Conservation (phyloP, 2,888 invertebrate species). For the Atethmia centrago region DNA sequence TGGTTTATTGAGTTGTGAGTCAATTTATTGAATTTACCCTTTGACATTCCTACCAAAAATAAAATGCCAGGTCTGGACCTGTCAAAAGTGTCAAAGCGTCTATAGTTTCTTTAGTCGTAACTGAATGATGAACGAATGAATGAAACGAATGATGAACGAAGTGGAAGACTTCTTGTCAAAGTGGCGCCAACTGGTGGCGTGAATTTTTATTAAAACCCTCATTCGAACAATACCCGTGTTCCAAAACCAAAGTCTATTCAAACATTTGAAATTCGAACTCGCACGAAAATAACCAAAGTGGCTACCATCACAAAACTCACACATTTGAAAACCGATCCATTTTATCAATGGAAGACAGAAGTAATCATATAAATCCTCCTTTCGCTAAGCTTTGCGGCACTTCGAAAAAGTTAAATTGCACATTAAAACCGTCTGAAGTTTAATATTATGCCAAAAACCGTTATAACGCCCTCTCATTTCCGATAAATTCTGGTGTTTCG, state of each 20-base stretch:
- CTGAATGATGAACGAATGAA: no score
- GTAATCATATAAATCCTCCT: constrained; percentile 50
- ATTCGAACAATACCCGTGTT: constrained; percentile 5
- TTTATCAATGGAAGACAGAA: constrained; percentile 34
- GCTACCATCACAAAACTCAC: constrained; percentile 16
- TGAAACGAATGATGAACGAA: no score
- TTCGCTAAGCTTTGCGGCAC: constrained; percentile 51
- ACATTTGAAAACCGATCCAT: constrained; percentile 42
- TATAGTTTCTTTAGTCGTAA: no score
- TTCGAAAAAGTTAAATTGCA: constrained; percentile 76
- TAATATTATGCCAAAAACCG: constrained; percentile 70
- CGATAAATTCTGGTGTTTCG: constrained; percentile 78
- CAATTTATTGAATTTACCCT: not conserved
- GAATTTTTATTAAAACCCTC: no score
- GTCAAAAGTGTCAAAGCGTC: no score
- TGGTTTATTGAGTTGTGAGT: not conserved
- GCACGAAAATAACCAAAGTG: constrained; percentile 20
- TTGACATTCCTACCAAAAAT: not conserved
- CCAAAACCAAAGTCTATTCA: constrained; percentile 33
- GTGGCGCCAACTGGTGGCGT: no score
- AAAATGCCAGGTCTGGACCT: no score
- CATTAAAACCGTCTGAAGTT: constrained; percentile 74
- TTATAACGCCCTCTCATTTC: constrained; percentile 70
- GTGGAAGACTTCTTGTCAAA: no score
- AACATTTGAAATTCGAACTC: constrained; percentile 34